Base-by-base conservation (phyloP, 2,888 invertebrate genomes). In the Cephus runcator region DNA sequence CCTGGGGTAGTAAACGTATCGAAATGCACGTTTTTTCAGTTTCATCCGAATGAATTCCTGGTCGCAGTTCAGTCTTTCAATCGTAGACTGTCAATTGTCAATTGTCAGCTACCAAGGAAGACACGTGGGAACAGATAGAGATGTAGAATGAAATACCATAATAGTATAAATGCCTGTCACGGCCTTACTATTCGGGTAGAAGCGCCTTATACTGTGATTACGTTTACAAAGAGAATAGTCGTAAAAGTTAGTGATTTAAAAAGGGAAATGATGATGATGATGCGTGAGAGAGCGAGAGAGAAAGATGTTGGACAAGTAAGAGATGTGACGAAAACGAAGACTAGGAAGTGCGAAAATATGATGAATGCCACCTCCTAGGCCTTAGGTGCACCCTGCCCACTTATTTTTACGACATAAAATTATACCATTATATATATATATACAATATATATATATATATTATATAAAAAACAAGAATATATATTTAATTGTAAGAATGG, bases 131-230 rank as follows among this genome's bases (percentile, higher is more conserved):
- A 23, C 56, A 23, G 56, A 56, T 56, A 56, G 56, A 56, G 15
- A 56, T 56, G 56, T 56, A 56, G 56, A 15, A 56, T 23, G 56
- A 56, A 56, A 56, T 56, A 56, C 23, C 56, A 56, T 56, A 9
- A 56, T 56, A 56, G 23, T 56, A 56, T 56, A 56, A 56, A 56
- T 69, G 34, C 68, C 68, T 31, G n/a, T 69, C 79, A 79, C 77
- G 80, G 81, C 78, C 79, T 78, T 76, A 80, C 76, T 56, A 76
- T 74, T 79, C 80, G 80, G 79, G 77, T 82, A 85, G 80, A 85
- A 83, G 88, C 90, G 82, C 89, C 88, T 87, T 89, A 88, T 86
- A 88, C 90, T 90, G 90, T 90, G 90, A 90, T 90, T 87, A 87
- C 84, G 87, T 88, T 89, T 89, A 89, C 85, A 86, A 88, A 88